Percentiles rank a stretch among this genome's conserved stretches.
Evolutionary conservation across 1,140 invertebrate genomes (phyloP).

Genomic region (Drosophila leontia): DNA sequence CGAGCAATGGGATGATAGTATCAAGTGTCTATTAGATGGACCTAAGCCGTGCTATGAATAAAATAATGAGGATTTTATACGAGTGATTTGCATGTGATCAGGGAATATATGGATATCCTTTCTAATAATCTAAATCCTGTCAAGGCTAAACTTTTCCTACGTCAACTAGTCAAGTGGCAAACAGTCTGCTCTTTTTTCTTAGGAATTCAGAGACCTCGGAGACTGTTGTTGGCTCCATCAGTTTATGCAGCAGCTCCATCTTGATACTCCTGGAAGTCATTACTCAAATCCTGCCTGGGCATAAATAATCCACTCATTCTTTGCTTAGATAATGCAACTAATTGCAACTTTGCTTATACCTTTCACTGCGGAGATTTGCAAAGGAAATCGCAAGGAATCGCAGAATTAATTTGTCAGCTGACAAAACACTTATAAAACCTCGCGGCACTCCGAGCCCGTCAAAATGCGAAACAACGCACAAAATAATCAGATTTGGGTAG

Average conservation of each 20-base stretch:
- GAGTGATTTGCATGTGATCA: slow-evolving; percentile 17
- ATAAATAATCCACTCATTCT: slow-evolving; percentile 25
- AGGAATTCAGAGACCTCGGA: no score
- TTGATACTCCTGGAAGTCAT: slow-evolving; percentile 16
- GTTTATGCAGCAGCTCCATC: no score
- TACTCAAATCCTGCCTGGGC: slow-evolving; percentile 22
- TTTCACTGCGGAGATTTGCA: slow-evolving; percentile 4
- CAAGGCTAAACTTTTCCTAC: slow-evolving; percentile 15
- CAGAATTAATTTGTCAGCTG: slow-evolving; percentile 55
- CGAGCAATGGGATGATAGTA: slow-evolving; percentile 15
- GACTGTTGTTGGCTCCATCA: no score
- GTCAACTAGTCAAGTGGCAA: slow-evolving; percentile 12
- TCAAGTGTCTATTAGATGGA: slow-evolving; percentile 13
- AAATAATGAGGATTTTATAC: slow-evolving; percentile 35
- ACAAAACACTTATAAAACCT: slow-evolving; percentile 38
- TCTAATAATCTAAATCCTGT: slow-evolving; percentile 28
- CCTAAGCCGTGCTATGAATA: slow-evolving; percentile 42
- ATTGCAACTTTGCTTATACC: slow-evolving; percentile 32
- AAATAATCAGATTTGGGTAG: slow-evolving; percentile 75
- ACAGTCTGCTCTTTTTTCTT: slow-evolving; percentile 11
- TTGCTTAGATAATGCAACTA: slow-evolving; percentile 26
- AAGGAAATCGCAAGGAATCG: slow-evolving; percentile 13
- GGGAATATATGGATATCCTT: slow-evolving; percentile 11
- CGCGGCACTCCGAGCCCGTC: slow-evolving; percentile 9
- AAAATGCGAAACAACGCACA: slow-evolving; percentile 78